Evolutionary conservation across 2,797 vertebrate genomes (phyloP).

Genomic region (Syndactyla subalaris): DNA sequence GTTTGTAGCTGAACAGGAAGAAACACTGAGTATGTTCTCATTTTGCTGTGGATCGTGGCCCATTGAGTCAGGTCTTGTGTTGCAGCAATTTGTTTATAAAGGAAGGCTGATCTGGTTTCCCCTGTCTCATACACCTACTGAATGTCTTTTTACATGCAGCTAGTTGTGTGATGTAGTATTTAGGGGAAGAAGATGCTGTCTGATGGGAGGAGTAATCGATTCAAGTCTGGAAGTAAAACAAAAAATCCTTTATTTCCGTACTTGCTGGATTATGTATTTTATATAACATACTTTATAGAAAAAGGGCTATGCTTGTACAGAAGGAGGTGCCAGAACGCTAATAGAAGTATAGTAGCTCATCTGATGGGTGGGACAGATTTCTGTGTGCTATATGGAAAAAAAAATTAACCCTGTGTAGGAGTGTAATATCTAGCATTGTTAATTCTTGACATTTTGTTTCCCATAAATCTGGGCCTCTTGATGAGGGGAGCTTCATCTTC

Average conservation of each 20-base stretch:
- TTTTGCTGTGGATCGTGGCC: accelerated
- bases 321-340: slow-evolving; percentile 41
- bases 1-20: neutral
- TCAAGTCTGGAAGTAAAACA: neutral
- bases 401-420: slow-evolving; percentile 17
- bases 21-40: neutral
- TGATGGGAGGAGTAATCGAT: neutral
- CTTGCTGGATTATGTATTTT: neutral
- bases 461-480: neutral
- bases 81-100: neutral
- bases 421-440: neutral
- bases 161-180: neutral
- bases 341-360: slow-evolving; percentile 33
- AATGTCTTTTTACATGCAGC: neutral
- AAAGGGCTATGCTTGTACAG: slow-evolving; percentile 13
- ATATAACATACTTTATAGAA: neutral
- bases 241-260: neutral
- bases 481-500: neutral
- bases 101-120: neutral
- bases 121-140: neutral
- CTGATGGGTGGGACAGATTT: slow-evolving; percentile 36
- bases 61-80: neutral
- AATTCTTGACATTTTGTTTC: slow-evolving; percentile 10
- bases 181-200: neutral
- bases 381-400: neutral